Base-by-base conservation (phyloP, 1,140 invertebrate species). In the Streblospio benedicti region DNA sequence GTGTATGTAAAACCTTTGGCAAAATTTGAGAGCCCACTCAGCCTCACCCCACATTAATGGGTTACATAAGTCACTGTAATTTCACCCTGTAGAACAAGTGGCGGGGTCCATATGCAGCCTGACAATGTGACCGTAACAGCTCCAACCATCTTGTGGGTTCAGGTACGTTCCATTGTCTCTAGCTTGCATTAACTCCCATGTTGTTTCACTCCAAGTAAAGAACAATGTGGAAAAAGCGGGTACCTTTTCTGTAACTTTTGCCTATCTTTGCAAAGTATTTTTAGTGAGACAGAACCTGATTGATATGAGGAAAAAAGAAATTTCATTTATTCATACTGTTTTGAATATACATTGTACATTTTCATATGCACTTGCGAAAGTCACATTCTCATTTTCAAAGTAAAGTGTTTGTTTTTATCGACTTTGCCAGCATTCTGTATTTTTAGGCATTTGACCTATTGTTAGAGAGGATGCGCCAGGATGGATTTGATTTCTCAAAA, bases 131-230 rank as follows among this genome's bases (percentile, higher is more conserved):
- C 84, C n/a, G 85, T 91, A 43, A 87, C 86, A 49, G 86, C 86
- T 2, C 92, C 92, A 0, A 85, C 89, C 0, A 76, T 91, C 2
- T 90, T 97, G 86, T 97, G 93, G 93, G 85, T 97, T 0, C 93
- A 96, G 73, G 73, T 75, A 63, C 54, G 53, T 35, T 16, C 2
- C 35, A 14, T 23, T 35, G 18, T 25, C 27, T 5, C 18, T 6
- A 47, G 6, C 18, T 47, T 9, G 5, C 27, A 6, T 47, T 18
- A 20, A 5, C 27, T 47, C n/a, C 18, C 18, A n/a, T 6, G 18
- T 47, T 18, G 6, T 47, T 4, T 47, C 5, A 20, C 9, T 18
- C 4, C 27, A 5, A 47, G 18, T 5, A 9, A 20, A 5, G n/a
- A 6, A 6, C 27, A 18, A 27, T 47, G 44, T 20, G n/a, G 18